Evolutionary conservation across 1,140 invertebrate species (phyloP).

Genomic region (Drosophila oshimai): DNA sequence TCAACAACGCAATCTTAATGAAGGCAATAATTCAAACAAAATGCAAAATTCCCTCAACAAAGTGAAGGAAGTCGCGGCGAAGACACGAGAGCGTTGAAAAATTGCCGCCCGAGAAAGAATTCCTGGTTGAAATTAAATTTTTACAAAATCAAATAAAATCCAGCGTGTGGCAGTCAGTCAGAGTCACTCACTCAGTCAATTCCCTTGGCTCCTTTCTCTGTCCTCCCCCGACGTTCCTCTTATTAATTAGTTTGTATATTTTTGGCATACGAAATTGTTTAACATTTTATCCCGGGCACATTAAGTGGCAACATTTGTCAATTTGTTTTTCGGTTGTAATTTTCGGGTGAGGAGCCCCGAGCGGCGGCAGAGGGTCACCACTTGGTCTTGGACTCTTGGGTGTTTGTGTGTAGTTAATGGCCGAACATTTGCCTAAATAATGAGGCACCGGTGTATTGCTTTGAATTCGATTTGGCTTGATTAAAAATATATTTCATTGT

Average conservation of each 20-base stretch:
- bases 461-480: conserved; percentile 79
- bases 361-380: conserved; percentile 7
- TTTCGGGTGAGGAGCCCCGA: conserved; percentile 8
- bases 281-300: conserved; percentile 71
- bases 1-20: conserved; percentile 82
- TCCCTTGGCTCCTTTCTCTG: neutral
- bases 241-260: conserved; percentile 81
- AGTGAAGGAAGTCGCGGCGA: conserved; percentile 63
- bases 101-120: conserved; percentile 68
- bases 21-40: conserved; percentile 82
- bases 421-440: conserved; percentile 77
- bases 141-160: conserved; percentile 80
- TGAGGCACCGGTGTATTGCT: conserved; percentile 78
- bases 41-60: conserved; percentile 78
- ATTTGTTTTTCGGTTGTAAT: conserved; percentile 62
- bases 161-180: conserved; percentile 59
- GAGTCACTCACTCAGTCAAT: neutral
- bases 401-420: conserved; percentile 70
- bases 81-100: conserved; percentile 56
- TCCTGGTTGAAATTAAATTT: conserved; percentile 78
- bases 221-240: conserved; percentile 46
- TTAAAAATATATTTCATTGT: conserved; percentile 80
- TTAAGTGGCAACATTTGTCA: conserved; percentile 79
- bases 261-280: conserved; percentile 77
- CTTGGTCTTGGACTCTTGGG: conserved; percentile 8